These are phyloP conservation scores for Schizotus pectinicornis DNA, from an alignment of 2,888 invertebrate species.

Conservation along the genomic window DNA sequence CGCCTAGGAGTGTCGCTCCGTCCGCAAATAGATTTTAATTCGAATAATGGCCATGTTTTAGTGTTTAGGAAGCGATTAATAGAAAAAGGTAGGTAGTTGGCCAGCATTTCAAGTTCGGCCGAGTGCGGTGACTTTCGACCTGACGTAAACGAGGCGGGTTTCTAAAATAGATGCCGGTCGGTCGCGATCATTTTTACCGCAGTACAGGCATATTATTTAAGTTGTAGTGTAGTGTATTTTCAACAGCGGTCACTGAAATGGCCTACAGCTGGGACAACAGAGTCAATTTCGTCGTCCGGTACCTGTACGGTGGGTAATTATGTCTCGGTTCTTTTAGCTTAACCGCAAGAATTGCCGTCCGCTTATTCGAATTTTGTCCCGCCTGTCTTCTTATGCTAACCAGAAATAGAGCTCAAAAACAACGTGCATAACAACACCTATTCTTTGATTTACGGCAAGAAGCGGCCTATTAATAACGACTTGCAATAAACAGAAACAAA, in stretches of 20 bases:
- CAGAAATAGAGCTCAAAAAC: not conserved
- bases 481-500: too few relatives aligned
- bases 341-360: not conserved
- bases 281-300: conserved; percentile 81
- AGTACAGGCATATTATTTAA: conserved; percentile 11
- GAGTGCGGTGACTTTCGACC: conserved; percentile 28
- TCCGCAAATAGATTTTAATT: too few relatives aligned
- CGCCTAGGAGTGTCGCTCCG: too few relatives aligned
- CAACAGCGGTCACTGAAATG: conserved; percentile 58
- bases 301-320: conserved; percentile 76
- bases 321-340: not conserved
- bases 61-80: too few relatives aligned
- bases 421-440: too few relatives aligned
- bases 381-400: not conserved
- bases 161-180: conserved; percentile 30
- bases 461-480: too few relatives aligned
- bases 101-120: conserved; percentile 7
- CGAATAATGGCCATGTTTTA: too few relatives aligned
- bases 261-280: conserved; percentile 85
- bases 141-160: conserved; percentile 25
- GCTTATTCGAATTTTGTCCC: not conserved
- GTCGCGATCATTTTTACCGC: conserved; percentile 18
- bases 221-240: conserved; percentile 15
- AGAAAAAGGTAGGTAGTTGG: too few relatives aligned
- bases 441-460: too few relatives aligned